Conservation (phyloP, 2,888 invertebrate species). For the Nomada fabriciana region DNA sequence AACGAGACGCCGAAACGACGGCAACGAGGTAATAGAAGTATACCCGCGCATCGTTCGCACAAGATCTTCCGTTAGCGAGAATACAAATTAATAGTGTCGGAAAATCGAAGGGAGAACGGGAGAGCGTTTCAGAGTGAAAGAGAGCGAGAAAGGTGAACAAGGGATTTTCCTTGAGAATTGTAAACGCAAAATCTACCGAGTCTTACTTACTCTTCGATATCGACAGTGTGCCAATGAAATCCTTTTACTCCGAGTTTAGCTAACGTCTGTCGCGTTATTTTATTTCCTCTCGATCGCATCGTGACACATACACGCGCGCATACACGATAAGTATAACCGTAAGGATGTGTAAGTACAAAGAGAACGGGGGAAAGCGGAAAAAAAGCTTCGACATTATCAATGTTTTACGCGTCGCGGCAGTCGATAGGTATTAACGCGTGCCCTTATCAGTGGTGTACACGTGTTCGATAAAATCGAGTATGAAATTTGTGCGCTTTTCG, state of each 20-base stretch:
- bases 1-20: slow-evolving; percentile 56
- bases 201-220: slow-evolving; percentile 71
- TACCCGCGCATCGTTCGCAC: slow-evolving; percentile 67
- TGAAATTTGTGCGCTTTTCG: slow-evolving; percentile 22
- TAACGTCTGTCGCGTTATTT: slow-evolving; percentile 61
- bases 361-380: slow-evolving; percentile 44
- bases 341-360: slow-evolving; percentile 63
- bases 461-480: slow-evolving; percentile 30
- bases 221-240: slow-evolving; percentile 82
- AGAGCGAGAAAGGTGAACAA: slow-evolving; percentile 12
- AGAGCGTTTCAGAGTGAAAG: slow-evolving; percentile 3
- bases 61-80: slow-evolving; percentile 77
- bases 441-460: slow-evolving; percentile 20
- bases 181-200: slow-evolving; percentile 71
- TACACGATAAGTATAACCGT: slow-evolving; percentile 31
- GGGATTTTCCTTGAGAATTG: slow-evolving; percentile 44
- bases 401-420: slow-evolving; percentile 52
- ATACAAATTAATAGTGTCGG: slow-evolving; percentile 29
- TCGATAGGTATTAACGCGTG: slow-evolving; percentile 46
- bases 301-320: slow-evolving; percentile 8
- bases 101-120: background rate
- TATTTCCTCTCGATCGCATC: slow-evolving; percentile 34
- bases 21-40: slow-evolving; percentile 39
- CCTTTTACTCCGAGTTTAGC: slow-evolving; percentile 63
- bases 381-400: slow-evolving; percentile 51